Evolutionary conservation across 2,113 vertebrate species (phyloP).

Genomic region (Paradisaea rubra): DNA sequence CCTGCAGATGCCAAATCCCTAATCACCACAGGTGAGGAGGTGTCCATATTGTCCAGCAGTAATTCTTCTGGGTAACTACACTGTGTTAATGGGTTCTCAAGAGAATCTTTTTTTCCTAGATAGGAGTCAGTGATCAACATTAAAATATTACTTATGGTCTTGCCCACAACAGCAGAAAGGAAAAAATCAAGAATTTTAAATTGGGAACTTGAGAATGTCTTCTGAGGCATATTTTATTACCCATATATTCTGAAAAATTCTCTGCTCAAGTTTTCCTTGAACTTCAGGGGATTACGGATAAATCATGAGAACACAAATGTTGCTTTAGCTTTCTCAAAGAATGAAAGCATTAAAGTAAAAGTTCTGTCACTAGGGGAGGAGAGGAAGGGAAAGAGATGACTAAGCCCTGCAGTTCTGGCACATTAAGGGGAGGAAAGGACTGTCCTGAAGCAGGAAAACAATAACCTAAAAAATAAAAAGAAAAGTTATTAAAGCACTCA

Average conservation of each 20-base stretch:
- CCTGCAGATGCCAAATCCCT: neutral
- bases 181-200: neutral
- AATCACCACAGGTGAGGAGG: neutral
- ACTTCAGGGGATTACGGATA: neutral
- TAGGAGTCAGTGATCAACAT: neutral
- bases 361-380: neutral
- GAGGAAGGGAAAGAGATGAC: neutral
- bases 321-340: conserved; percentile 20
- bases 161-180: neutral
- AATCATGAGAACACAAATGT: conserved; percentile 11
- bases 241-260: neutral
- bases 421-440: conserved; percentile 9
- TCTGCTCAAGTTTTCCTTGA: conserved; percentile 15
- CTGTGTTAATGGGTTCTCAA: neutral
- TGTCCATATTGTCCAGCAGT: neutral
- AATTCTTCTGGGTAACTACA: neutral
- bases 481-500: conserved; percentile 3
- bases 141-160: conserved; percentile 16
- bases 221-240: conserved; percentile 9
- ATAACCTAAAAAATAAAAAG: conserved; percentile 41
- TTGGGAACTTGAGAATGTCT: neutral
- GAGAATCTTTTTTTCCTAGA: conserved; percentile 4
- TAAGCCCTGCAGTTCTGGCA: conserved; percentile 16
- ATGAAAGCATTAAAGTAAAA: neutral
- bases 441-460: conserved; percentile 49